Conservation (phyloP, 2,797 vertebrate genomes). For the Xenops minutus region DNA sequence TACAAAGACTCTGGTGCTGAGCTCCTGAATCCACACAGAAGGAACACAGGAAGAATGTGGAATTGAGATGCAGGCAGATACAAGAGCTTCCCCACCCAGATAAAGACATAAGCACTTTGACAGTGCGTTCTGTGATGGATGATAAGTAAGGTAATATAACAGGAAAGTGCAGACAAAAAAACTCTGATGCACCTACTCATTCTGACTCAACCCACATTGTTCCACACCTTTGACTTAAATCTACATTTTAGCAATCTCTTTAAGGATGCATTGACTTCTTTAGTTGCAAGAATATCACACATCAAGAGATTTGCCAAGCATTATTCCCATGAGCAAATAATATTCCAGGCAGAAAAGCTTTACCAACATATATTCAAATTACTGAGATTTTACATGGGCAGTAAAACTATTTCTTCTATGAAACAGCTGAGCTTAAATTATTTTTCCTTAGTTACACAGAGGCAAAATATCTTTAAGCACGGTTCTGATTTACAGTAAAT, state of each 20-base stretch:
- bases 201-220: not conserved
- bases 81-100: not conserved
- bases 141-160: not conserved
- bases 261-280: not conserved
- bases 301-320: not conserved
- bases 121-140: not conserved
- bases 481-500: not conserved
- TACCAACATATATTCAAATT: not conserved
- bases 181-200: not conserved
- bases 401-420: not conserved
- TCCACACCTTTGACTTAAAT: not conserved
- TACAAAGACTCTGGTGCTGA: not conserved
- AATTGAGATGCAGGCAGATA: not conserved
- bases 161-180: not conserved
- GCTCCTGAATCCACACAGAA: not conserved
- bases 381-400: not conserved
- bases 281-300: not conserved
- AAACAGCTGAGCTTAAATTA: not conserved
- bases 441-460: not conserved
- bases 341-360: not conserved
- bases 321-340: not conserved
- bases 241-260: not conserved
- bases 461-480: not conserved
- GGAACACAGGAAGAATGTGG: not conserved
- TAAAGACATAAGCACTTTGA: not conserved